Evolutionary conservation across 2,113 vertebrate species (phyloP), one percentile per base, ranked within the genome.

Genomic region (Herpailurus yagouaroundi): DNA sequence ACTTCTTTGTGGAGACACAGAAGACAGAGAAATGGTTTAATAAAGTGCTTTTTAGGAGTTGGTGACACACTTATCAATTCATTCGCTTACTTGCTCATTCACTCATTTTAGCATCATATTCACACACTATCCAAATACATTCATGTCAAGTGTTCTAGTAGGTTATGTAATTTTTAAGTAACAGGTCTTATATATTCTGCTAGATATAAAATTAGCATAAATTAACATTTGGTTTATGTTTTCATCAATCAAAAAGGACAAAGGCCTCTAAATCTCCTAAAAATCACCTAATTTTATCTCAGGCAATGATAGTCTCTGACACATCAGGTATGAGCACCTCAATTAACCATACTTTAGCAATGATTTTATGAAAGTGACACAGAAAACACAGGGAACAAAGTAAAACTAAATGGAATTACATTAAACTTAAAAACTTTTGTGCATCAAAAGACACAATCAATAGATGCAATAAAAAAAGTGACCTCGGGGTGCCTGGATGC

Each of bases 171-270:
- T 84, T 93, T 85, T 66, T 91, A 50, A 93, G 74, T 66, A 85
- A 68, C 31, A 85, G 50, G 36, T 41, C 7, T 92, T 79, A 76
- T 13, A 36, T 95, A 91, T 55, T 89, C 52, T 91, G 10, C 16
- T 93, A 15, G 19, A 90, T 50, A 36, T 36, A 50, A 89, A 96
- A 94, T 69, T 63, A 89, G 71, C 31, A 95, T 71, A 85, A 89
- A 90, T 91, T 95, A 92, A 89, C 41, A 74, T 11, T 29, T 68
- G 55, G 9, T 60, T 83, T 94, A 81, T n/a, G 19, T 64, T 91
- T 96, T 97, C 94, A 83, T 76, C 38, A 88, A 73, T 57, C 66
- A 71, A 94, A 95, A 94, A 77, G 5, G 36, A 41, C 38, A 76
- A 74, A 64, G 66, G 93, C 33, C 45, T 86, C 27, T 89, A 89